Conservation (phyloP, 2,113 vertebrate species). For the Brachypteracias leptosomus region DNA sequence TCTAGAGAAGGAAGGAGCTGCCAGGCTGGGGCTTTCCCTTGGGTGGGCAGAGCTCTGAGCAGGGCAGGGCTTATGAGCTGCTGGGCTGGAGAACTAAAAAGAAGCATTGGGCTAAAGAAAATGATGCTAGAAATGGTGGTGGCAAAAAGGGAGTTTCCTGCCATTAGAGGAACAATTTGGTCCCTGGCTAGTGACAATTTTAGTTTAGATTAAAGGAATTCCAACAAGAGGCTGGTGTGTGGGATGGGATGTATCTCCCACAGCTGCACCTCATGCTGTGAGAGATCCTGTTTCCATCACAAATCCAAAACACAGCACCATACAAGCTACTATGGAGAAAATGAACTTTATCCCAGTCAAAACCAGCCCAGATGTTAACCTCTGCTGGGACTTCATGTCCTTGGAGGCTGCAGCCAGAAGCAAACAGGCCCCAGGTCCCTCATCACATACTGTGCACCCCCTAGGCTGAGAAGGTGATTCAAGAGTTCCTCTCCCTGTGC, state of each 20-base stretch:
- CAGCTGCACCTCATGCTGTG: background rate
- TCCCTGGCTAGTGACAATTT: background rate
- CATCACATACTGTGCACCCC: background rate
- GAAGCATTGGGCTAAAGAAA: background rate
- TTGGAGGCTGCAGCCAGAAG: background rate
- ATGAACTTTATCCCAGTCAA: background rate
- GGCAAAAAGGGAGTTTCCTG: background rate
- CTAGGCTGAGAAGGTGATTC: background rate
- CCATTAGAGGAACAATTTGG: background rate
- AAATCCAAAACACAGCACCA: background rate
- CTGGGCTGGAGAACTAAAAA: background rate
- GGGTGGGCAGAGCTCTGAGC: background rate
- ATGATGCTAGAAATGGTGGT: background rate
- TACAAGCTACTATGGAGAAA: background rate
- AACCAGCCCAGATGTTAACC: background rate
- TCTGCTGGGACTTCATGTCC: background rate
- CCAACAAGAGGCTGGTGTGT: background rate
- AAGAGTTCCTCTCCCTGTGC: background rate
- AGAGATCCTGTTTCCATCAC: background rate
- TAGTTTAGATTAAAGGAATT: background rate
- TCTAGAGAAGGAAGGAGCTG: background rate
- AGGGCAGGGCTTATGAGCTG: background rate
- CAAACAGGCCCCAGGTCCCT: background rate
- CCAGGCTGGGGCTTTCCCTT: background rate
- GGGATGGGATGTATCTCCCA: background rate